Evolutionary conservation across 2,113 vertebrate genomes (phyloP).

Genomic region (Burhinus oedicnemus): DNA sequence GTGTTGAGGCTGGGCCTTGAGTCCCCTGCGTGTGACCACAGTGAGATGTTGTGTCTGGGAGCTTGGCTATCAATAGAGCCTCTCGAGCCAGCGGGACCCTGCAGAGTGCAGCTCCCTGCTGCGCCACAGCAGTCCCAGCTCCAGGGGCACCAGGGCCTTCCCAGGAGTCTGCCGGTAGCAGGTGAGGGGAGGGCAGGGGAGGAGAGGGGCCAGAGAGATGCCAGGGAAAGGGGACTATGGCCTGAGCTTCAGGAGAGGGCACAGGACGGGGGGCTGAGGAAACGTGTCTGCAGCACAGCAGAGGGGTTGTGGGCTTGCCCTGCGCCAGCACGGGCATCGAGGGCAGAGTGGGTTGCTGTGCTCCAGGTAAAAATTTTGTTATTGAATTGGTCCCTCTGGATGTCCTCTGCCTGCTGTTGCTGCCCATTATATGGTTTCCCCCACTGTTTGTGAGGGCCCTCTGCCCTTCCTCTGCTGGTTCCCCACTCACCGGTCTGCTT

Average conservation of each 20-base stretch:
- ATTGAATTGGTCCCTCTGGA: not conserved
- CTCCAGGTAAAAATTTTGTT: not conserved
- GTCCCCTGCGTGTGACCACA: not conserved
- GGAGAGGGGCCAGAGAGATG: not conserved
- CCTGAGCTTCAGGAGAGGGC: not conserved
- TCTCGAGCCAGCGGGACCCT: fast-evolving
- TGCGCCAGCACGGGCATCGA: not conserved
- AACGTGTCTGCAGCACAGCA: fast-evolving
- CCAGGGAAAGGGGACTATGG: not conserved
- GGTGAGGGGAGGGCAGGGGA: not conserved
- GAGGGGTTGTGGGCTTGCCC: not conserved
- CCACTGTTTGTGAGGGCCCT: not conserved
- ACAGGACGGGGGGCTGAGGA: not conserved
- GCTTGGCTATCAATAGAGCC: fast-evolving
- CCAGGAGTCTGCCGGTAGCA: not conserved
- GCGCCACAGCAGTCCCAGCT: fast-evolving
- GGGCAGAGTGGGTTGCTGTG: not conserved
- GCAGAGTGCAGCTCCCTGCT: not conserved
- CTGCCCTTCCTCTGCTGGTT: not conserved
- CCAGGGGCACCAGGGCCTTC: not conserved
- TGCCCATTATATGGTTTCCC: no score
- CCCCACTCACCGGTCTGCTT: not conserved
- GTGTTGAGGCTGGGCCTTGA: not conserved
- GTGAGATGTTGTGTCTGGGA: conserved; percentile 15
- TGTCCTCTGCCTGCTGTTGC: not conserved